A percentile compares a stretch with the other conserved stretches of the same genome.
Evolutionary conservation across 2,888 invertebrate genomes (phyloP).

Genomic region (Watsonalla cultraria): DNA sequence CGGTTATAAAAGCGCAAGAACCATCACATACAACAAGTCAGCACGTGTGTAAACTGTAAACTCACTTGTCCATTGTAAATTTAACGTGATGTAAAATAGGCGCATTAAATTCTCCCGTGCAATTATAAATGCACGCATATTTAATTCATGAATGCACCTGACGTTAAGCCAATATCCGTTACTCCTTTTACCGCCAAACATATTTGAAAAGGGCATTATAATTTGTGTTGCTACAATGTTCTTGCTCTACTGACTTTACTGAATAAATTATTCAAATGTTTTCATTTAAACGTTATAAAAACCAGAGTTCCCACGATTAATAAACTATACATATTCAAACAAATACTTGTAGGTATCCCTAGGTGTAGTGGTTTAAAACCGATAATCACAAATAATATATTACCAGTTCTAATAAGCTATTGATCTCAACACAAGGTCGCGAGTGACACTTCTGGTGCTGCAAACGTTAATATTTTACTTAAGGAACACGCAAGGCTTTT

Average conservation of each 20-base stretch:
- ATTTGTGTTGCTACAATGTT: conserved; percentile 49
- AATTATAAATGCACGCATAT: conserved; percentile 24
- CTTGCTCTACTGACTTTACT: conserved; percentile 54
- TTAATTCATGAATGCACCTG: conserved; percentile 65
- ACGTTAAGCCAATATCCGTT: conserved; percentile 31
- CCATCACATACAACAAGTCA: too few relatives aligned
- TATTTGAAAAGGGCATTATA: conserved; percentile 17
- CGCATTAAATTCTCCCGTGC: conserved; percentile 13
- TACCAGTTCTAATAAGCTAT: too few relatives aligned
- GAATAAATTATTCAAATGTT: conserved; percentile 53
- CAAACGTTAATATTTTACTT: too few relatives aligned
- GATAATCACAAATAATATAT: too few relatives aligned
- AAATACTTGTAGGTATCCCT: conserved; percentile 6
- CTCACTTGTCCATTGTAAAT: neutral
- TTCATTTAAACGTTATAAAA: conserved; percentile 17
- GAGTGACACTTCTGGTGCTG: too few relatives aligned
- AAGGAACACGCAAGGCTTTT: too few relatives aligned
- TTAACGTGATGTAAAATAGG: conserved; percentile 2
- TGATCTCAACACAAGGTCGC: too few relatives aligned
- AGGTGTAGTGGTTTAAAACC: too few relatives aligned
- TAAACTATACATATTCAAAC: conserved; percentile 3
- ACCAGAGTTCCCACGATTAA: conserved; percentile 39
- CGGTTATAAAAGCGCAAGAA: too few relatives aligned
- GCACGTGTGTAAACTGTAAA: too few relatives aligned
- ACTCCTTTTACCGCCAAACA: conserved; percentile 33